Conservation (phyloP, 2,113 vertebrate species). For the Myiozetetes cayanensis region DNA sequence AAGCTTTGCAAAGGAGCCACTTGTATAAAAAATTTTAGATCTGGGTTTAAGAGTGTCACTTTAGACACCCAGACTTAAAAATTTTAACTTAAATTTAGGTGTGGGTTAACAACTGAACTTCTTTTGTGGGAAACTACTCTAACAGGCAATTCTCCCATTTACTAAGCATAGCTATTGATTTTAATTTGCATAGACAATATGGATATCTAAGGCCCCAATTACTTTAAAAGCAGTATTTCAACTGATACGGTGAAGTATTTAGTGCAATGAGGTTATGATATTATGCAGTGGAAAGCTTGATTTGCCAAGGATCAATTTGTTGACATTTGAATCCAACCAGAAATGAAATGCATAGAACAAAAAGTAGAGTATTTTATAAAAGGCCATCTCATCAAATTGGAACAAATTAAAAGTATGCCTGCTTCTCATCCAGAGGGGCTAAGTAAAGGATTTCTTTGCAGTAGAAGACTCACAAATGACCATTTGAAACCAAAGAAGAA, state of each 20-base stretch:
- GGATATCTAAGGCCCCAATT: slow-evolving; percentile 67
- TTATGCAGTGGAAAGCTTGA: slow-evolving; percentile 44
- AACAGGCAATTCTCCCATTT: slow-evolving; percentile 9
- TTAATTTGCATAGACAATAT: slow-evolving; percentile 72
- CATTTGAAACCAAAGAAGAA: background rate
- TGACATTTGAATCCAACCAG: slow-evolving; percentile 42
- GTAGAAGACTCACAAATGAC: background rate
- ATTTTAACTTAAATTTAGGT: background rate
- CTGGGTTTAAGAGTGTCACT: background rate
- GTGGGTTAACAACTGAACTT: background rate
- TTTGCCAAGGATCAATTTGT: slow-evolving; percentile 71
- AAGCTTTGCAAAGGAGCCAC: background rate
- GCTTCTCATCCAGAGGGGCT: background rate
- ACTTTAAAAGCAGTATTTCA: slow-evolving; percentile 70
- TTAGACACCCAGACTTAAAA: background rate
- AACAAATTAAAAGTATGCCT: background rate
- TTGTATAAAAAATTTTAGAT: background rate
- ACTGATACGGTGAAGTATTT: slow-evolving; percentile 60
- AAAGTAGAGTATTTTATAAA: slow-evolving; percentile 20
- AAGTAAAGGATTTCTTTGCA: background rate
- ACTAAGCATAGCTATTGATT: slow-evolving; percentile 40
- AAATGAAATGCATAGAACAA: slow-evolving; percentile 1
- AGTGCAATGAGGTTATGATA: slow-evolving; percentile 40
- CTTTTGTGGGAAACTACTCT: background rate
- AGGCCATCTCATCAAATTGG: slow-evolving; percentile 2